Base-by-base conservation (phyloP, 2,113 vertebrate genomes). In the Aegotheles bennettii region DNA sequence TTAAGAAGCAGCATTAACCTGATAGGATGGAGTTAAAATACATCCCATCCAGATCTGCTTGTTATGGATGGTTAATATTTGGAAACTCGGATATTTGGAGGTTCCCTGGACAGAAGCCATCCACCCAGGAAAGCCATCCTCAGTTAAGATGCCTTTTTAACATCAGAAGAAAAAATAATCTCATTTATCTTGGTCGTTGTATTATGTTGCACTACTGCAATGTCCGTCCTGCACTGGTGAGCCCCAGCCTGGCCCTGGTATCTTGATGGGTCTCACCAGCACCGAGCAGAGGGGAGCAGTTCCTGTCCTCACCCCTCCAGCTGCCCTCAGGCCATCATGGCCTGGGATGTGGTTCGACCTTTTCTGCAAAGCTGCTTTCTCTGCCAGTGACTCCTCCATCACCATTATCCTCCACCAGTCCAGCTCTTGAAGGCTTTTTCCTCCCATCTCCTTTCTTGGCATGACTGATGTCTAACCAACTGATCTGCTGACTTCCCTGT, bases 241-340 rank as follows among this genome's bases (percentile, higher is more conserved):
- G 56, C 28, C 36, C 83, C 64, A 53, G 56, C 24, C 54, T 18
- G 56, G 65, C 29, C 65, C 50, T 57, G 42, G 75, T 14, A 21
- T 4, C 57, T 6, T 2, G 2, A 33, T 2, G 12, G 25, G 13
- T 40, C 29, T 25, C 48, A 14, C 40, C 35, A 23, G 48, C 0
- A 4, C 85, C 29, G 29, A 26, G 42, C 35, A 63, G 57, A 19
- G 29, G 29, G 19, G 23, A 71, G 48, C 43, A 23, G 26, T 13
- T n/a, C 14, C 42, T 25, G 35, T 29, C 54, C 67, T 63, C 10
- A 33, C 29, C 17, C 33, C 33, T 8, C 24, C 17, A 3, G 40
- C 64, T 16, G n/a, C 64, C 50, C 76, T 64, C 2, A 1, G 57
- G 31, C 35, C 69, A 9, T 6, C 51, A 4, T 1, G 4, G 7